Percentiles rank a stretch among this genome's conserved stretches.
Conservation (phyloP, 2,797 vertebrate species). For the Lepidocolaptes lacrymiger region DNA sequence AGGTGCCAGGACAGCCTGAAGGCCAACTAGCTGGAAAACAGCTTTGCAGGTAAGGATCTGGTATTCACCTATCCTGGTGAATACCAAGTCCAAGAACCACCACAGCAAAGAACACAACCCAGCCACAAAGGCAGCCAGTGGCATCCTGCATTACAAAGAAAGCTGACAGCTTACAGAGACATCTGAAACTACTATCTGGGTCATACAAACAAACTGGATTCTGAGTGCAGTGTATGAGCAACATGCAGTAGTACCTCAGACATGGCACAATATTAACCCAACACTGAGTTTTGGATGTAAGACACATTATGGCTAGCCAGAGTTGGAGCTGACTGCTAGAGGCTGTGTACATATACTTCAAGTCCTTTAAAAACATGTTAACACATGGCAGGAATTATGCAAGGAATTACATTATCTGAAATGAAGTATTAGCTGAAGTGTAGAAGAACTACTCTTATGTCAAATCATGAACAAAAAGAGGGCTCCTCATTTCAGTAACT, state of each 20-base stretch:
- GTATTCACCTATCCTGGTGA: neutral
- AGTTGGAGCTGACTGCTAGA: neutral
- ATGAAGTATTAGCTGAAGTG: neutral
- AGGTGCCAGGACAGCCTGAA: neutral
- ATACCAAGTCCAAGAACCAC: neutral
- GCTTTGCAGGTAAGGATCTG: neutral
- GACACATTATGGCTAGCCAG: neutral
- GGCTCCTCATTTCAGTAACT: neutral
- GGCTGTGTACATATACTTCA: neutral
- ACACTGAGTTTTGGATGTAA: neutral
- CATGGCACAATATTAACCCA: accelerated
- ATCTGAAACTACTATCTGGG: neutral
- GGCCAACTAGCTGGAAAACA: neutral
- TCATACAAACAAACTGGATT: neutral
- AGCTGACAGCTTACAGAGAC: neutral
- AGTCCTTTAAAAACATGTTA: neutral
- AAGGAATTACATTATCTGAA: neutral
- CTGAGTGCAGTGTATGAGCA: neutral
- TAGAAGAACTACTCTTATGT: neutral
- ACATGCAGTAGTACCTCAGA: neutral
- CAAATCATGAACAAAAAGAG: neutral
- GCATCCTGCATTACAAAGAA: neutral
- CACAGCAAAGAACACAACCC: neutral
- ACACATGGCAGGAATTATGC: neutral
- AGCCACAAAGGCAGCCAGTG: neutral